Evolutionary conservation across 2,113 vertebrate species (phyloP).

Genomic region (Rattus norvegicus): DNA sequence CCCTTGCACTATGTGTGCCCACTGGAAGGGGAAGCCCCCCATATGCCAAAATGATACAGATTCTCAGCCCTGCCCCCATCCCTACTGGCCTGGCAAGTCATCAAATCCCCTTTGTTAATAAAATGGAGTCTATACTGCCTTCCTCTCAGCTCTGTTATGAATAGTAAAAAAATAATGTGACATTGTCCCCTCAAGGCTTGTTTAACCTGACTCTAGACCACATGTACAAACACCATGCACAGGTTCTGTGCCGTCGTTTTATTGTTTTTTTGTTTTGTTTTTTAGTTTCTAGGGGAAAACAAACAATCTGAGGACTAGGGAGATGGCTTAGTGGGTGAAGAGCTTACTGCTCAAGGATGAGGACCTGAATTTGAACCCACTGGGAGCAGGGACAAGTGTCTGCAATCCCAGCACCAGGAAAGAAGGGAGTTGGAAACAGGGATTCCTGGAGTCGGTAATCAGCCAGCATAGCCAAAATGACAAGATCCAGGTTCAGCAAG

Average conservation of each 20-base stretch:
- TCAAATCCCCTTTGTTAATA: not conserved
- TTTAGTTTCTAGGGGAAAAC: not conserved
- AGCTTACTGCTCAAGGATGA: not conserved
- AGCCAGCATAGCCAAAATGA: not conserved
- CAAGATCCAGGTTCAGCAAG: not conserved
- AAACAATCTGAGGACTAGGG: too few species aligned
- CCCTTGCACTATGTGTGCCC: not conserved
- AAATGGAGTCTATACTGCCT: not conserved
- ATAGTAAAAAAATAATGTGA: not conserved
- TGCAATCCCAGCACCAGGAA: not conserved
- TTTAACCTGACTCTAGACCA: not conserved
- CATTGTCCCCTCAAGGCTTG: not conserved
- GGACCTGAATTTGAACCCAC: not conserved
- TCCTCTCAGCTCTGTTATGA: not conserved
- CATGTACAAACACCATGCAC: too few species aligned
- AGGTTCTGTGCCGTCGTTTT: not conserved
- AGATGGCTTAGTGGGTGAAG: not conserved
- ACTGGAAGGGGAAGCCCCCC: not conserved
- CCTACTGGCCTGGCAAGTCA: not conserved
- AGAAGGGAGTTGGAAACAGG: not conserved
- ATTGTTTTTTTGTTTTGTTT: not conserved
- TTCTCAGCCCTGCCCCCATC: not conserved
- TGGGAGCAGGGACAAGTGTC: not conserved
- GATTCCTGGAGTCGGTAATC: not conserved
- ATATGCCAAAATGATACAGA: fast-evolving